A percentile compares a stretch with the other conserved stretches of the same genome.
These are phyloP conservation scores for Falco rusticolus DNA, from an alignment of 2,797 vertebrate genomes.

Conservation along the genomic window DNA sequence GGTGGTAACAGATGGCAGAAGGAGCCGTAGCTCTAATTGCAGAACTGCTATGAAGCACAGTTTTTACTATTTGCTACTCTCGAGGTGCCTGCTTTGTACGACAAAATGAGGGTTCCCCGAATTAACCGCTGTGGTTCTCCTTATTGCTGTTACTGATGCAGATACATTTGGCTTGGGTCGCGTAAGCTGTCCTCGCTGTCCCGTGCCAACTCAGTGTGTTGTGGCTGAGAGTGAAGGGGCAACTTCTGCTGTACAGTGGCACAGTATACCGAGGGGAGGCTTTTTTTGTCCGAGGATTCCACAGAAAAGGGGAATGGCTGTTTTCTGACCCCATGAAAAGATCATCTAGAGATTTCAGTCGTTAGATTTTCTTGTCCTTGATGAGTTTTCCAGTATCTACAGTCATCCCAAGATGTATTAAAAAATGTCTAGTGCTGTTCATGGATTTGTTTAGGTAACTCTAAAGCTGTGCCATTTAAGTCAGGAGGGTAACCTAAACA, in stretches of 20 bases:
- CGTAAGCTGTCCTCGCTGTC: background rate
- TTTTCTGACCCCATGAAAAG: background rate
- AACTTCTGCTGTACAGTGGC: background rate
- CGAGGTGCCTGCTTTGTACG: background rate
- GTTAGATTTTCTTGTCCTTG: background rate
- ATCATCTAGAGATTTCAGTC: background rate
- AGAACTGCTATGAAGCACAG: background rate
- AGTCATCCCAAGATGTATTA: background rate
- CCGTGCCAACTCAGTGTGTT: background rate
- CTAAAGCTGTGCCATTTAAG: conserved; percentile 17
- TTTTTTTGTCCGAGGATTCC: background rate
- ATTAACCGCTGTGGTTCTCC: background rate
- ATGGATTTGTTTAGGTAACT: conserved; percentile 36
- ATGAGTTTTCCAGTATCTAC: background rate
- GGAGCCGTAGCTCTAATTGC: background rate
- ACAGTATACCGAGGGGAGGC: accelerated
- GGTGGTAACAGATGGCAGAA: conserved; percentile 15
- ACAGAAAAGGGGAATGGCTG: background rate
- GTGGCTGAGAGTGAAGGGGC: background rate
- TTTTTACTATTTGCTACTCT: background rate
- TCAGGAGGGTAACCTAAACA: conserved; percentile 54
- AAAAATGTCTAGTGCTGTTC: background rate
- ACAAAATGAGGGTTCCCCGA: background rate
- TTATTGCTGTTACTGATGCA: background rate
- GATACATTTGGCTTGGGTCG: background rate